Evolutionary conservation across 2,888 invertebrate species (phyloP).

Genomic region (Tenthredo scrophulariae): DNA sequence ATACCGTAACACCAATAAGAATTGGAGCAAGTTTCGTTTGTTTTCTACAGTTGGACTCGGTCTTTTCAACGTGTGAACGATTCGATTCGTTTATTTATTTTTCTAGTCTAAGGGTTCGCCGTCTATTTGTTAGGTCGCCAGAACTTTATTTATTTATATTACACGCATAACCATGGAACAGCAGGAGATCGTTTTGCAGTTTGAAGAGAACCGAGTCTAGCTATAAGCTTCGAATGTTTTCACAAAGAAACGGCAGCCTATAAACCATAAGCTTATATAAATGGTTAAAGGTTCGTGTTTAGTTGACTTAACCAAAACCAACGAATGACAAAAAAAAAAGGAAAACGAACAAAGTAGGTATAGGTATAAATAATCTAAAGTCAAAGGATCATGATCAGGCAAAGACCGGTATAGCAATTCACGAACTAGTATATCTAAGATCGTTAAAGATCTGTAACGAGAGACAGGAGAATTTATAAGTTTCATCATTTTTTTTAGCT

Average conservation of each 20-base stretch:
- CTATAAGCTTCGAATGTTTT: slow-evolving; percentile 3
- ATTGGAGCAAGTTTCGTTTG: slow-evolving; percentile 21
- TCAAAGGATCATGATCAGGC: background rate
- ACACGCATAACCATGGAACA: slow-evolving; percentile 15
- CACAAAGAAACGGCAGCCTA: slow-evolving; percentile 15
- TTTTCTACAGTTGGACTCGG: slow-evolving; percentile 15
- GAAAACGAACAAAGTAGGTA: background rate
- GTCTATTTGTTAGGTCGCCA: slow-evolving; percentile 41
- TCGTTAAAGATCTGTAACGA: background rate
- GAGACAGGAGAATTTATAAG: background rate
- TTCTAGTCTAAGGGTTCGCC: slow-evolving; percentile 28
- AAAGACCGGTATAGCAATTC: background rate
- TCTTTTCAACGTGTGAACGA: slow-evolving; percentile 38
- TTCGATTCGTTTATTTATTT: slow-evolving; percentile 42
- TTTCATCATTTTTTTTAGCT: background rate
- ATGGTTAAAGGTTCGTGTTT: slow-evolving; percentile 32
- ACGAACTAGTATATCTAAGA: background rate
- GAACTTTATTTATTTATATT: slow-evolving; percentile 46
- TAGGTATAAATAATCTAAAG: background rate
- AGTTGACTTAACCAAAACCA: slow-evolving; percentile 32
- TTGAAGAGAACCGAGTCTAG: background rate
- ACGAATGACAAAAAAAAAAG: background rate
- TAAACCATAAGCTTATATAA: slow-evolving; percentile 23
- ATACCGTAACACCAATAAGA: background rate
- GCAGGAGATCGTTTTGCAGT: slow-evolving; percentile 40